Evolutionary conservation across 1,140 invertebrate genomes (phyloP), one percentile per base, ranked within the genome.

Genomic region (Tigriopus japonicus): DNA sequence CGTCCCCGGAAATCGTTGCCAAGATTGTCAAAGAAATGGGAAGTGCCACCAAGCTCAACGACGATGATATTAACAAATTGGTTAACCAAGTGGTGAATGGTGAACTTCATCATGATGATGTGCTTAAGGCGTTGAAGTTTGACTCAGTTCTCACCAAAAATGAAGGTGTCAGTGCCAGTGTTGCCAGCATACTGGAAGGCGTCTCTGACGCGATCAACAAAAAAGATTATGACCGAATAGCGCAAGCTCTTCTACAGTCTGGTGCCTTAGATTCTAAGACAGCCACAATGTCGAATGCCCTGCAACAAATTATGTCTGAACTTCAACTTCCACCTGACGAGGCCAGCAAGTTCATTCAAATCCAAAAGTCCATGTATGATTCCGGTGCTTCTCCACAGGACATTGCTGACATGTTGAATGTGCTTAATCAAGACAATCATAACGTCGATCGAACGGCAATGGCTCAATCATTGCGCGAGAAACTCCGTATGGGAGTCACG

Each of bases 331-430:
- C 58, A 3, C 42, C 42, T 52, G 42, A 52, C 13, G 43, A 49
- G 7, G 42, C 49, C 13, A 45, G 42, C 15, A 59, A 59, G 42
- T n/a, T 59, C 12, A 42, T 49, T 21, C 17, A 12, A 6, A 43
- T 59, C 24, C 42, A 59, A 15, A 59, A 59, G 28, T 15, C 41
- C 41, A 49, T 59, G 58, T 59, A 51, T 59, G 58, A 59, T 10
- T 3, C 58, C 14, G 58, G 58, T 13, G 43, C 58, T 19, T 42
- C 58, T 42, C 58, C 58, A 7, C 58, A 59, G 28, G 58, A 59
- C 23, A 59, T 59, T 10, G n/a, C 43, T n/a, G 14, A 42, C 2
- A 19, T 49, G 24, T 42, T 59, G 58, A 17, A 49, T 14, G 12
- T 49, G 1, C 21, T 42, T 15, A 35, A 35, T 35, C 42, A 24